These are phyloP conservation scores for Masticophis lateralis DNA, from an alignment of 2,797 vertebrate species.

Conservation along the genomic window DNA sequence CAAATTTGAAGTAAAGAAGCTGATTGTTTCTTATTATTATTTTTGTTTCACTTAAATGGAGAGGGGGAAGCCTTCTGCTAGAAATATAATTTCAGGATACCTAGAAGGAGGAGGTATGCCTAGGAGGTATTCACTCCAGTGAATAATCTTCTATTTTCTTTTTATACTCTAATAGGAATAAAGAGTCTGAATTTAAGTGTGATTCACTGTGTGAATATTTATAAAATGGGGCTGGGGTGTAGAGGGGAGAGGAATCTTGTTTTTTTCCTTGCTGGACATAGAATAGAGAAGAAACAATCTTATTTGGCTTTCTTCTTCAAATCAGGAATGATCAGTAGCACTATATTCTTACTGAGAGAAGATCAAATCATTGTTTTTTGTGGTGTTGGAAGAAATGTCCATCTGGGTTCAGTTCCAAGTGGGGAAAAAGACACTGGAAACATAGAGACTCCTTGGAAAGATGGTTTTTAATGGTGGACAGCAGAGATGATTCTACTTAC, in stretches of 20 bases:
- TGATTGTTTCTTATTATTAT: not conserved
- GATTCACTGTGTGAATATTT: not conserved
- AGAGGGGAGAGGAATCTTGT: not conserved
- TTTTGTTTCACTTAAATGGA: not conserved
- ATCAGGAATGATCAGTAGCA: not conserved
- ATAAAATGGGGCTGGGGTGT: not conserved
- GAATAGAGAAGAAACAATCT: slow-evolving; percentile 21
- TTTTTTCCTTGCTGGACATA: not conserved
- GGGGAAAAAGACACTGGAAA: no score
- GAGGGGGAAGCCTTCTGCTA: not conserved
- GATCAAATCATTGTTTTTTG: not conserved
- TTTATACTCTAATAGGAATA: not conserved
- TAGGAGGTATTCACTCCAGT: not conserved
- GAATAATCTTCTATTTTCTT: not conserved
- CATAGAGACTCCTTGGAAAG: no score
- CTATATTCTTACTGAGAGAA: not conserved
- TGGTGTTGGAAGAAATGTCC: not conserved
- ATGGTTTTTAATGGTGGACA: no score
- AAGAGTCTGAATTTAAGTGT: not conserved
- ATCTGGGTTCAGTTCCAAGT: no score
- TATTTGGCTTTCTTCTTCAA: slow-evolving; percentile 21
- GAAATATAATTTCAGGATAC: not conserved
- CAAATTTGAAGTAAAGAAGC: not conserved
- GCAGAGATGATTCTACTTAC: no score
- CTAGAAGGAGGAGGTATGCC: not conserved